Percentiles rank a stretch among this genome's conserved stretches.
Conservation (phyloP, 2,888 invertebrate species). For the Harpagoxenus sublaevis region DNA sequence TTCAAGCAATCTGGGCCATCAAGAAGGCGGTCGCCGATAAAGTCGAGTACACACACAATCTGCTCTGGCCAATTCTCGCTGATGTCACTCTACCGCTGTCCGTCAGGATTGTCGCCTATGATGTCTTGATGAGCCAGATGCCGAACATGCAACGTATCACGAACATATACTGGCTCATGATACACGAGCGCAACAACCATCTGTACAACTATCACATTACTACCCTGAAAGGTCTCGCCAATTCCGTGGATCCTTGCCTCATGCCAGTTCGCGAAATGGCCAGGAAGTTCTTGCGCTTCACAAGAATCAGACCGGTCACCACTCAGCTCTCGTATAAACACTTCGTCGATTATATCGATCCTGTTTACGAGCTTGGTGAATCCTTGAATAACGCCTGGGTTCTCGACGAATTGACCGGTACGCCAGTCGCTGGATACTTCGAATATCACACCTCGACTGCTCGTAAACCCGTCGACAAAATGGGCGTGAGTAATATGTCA, state of each 20-base stretch:
- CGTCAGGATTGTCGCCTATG: slow-evolving; percentile 85
- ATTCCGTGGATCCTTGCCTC: slow-evolving; percentile 86
- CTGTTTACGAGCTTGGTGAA: slow-evolving; percentile 85
- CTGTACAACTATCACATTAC: slow-evolving; percentile 87
- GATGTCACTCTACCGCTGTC: slow-evolving; percentile 84
- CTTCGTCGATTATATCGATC: slow-evolving; percentile 85
- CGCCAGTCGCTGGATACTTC: slow-evolving; percentile 80
- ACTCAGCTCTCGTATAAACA: slow-evolving; percentile 81
- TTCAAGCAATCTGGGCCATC: slow-evolving; percentile 85
- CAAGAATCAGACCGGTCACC: slow-evolving; percentile 78
- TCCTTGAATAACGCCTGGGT: slow-evolving; percentile 78
- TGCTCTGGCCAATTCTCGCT: slow-evolving; percentile 87
- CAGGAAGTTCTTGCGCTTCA: slow-evolving; percentile 83
- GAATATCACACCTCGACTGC: slow-evolving; percentile 72
- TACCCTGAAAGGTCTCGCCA: slow-evolving; percentile 84
- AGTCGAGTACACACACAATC: slow-evolving; percentile 78
- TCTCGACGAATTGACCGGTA: slow-evolving; percentile 81
- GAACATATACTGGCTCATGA: slow-evolving; percentile 86
- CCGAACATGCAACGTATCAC: slow-evolving; percentile 83
- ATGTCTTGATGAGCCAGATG: slow-evolving; percentile 83
- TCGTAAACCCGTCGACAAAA: slow-evolving; percentile 67
- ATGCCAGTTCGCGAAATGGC: slow-evolving; percentile 79
- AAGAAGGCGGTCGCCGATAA: slow-evolving; percentile 77
- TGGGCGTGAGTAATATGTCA: slow-evolving; percentile 67
- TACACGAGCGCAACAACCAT: slow-evolving; percentile 85